Base-by-base conservation (phyloP, 2,113 vertebrate genomes). In the Arizona elegans region DNA sequence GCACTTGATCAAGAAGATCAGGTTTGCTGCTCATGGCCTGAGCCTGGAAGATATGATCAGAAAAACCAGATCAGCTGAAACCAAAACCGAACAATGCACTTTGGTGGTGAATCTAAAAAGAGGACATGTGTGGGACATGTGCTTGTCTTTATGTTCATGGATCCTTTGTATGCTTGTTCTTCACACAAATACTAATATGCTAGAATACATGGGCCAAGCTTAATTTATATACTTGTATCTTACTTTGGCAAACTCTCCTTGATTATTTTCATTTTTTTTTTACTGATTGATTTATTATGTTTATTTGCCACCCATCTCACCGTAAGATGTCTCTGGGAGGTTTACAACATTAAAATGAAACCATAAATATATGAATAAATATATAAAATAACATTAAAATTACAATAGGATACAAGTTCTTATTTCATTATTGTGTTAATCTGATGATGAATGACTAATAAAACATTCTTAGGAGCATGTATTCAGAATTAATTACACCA, bases 11-110 rank as follows among this genome's bases (percentile, higher is more conserved):
- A 96, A 99, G 95, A 93, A 99, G 96, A 17, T 98, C 97, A 86
- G 98, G 98, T 96, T 98, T 98, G 95, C 98, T 98, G 94, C 98
- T 99, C 96, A 99, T 98, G 96, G 98, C 98, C 95, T 99, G 98
- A 94, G 98, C 98, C 99, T 99, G 96, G 94, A 96, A 96, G 97
- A 97, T 93, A 70, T 5, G 47, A 98, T 81, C 26, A 90, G 15
- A 94, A 95, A 62, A 85, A 91, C 26, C 86, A 94, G 86, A n/a
- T 7, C 0, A 81, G 92, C 94, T 89, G 92, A 96, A 96, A 96
- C 86, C 92, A 88, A 94, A 87, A 33, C 54, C 53, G 59, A 91
- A 94, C 62, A 93, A 91, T 90, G 8, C 8, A 33, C 43, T 87
- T 86, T 87, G 75, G 6, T 86, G 11, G 12, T 38, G 47, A 54